A percentile compares a stretch with the other conserved stretches of the same genome.
Evolutionary conservation across 92 coral and sea anemone species (phyloP).

Genomic region (Blastomussa wellsi): DNA sequence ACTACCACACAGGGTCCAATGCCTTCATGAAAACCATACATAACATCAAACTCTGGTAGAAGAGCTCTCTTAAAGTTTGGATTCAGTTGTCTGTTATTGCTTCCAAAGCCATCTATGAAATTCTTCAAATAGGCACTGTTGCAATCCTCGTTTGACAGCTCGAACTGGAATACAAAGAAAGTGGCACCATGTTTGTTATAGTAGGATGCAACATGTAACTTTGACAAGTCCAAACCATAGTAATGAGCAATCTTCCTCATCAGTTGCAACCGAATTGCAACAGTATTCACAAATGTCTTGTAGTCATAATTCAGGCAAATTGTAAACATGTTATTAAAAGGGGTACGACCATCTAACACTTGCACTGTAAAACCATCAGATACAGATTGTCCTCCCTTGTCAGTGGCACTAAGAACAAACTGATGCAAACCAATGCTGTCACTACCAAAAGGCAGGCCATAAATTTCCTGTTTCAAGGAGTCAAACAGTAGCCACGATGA

Average conservation of each 20-base stretch:
- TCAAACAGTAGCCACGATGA: slow-evolving; percentile 80
- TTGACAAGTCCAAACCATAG: slow-evolving; percentile 45
- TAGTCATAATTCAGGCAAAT: slow-evolving; percentile 56
- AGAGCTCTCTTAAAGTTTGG: slow-evolving; percentile 49
- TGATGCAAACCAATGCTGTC: slow-evolving; percentile 44
- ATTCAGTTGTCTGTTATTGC: slow-evolving; percentile 44
- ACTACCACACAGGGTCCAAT: slow-evolving; percentile 49
- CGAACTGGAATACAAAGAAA: slow-evolving; percentile 64
- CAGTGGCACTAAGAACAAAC: slow-evolving; percentile 65
- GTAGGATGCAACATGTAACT: slow-evolving; percentile 57
- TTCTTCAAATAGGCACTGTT: slow-evolving; percentile 32
- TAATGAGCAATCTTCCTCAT: slow-evolving; percentile 48
- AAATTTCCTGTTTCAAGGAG: slow-evolving; percentile 61
- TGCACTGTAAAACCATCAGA: slow-evolving; percentile 35
- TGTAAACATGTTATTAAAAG: slow-evolving; percentile 68
- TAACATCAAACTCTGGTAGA: slow-evolving; percentile 60
- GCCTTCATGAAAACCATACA: slow-evolving; percentile 54
- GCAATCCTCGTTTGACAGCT: slow-evolving; percentile 53
- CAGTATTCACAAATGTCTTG: slow-evolving; percentile 47
- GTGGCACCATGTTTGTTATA: slow-evolving; percentile 43
- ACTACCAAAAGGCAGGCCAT: slow-evolving; percentile 63
- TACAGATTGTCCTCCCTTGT: slow-evolving; percentile 53
- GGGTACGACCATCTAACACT: slow-evolving; percentile 30
- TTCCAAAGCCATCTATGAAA: slow-evolving; percentile 56
- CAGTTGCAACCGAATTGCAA: slow-evolving; percentile 56